phyloP scores from a whole-genome alignment of 30 jellyfish, hydroid and myxozoan genomes.

The Rhopilema esculentum region DNA sequence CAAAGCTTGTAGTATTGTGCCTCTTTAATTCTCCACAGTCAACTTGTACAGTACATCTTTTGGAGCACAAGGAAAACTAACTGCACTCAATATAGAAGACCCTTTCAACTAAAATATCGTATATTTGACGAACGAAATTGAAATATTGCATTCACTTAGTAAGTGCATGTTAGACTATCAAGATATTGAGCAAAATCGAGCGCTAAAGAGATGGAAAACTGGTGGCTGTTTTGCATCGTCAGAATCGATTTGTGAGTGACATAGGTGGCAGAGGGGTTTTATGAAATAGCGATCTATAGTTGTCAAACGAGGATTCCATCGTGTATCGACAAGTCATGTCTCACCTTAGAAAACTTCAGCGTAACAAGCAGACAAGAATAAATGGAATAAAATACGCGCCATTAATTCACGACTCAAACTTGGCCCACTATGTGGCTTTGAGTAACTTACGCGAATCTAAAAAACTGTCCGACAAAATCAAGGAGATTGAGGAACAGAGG shows the following conservation, averaged over 20 bases:
- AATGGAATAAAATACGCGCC: slow-evolving; percentile 31
- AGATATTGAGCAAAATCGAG: neutral
- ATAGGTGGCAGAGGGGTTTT: too few relatives aligned
- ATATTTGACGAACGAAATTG: too few relatives aligned
- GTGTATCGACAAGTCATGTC: neutral
- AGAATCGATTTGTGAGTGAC: too few relatives aligned
- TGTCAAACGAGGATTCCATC: neutral
- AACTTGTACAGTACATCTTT: too few relatives aligned
- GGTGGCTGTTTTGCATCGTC: neutral
- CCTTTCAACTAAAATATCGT: too few relatives aligned
- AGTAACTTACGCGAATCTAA: slow-evolving; percentile 16
- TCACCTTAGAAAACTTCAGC: slow-evolving; percentile 3
- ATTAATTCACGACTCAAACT: neutral
- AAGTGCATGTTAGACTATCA: too few relatives aligned
- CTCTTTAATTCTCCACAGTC: neutral
- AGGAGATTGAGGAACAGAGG: slow-evolving; percentile 1
- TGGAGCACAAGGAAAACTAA: too few relatives aligned
- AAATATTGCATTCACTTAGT: too few relatives aligned
- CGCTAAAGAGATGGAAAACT: neutral
- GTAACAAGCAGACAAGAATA: slow-evolving; percentile 7
- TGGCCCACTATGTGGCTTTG: slow-evolving; percentile 2
- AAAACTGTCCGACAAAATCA: slow-evolving; percentile 1
- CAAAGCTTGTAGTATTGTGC: neutral
- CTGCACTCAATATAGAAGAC: too few relatives aligned
- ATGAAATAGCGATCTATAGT: neutral